Evolutionary conservation across 2,888 invertebrate genomes (phyloP), one percentile per base, ranked within the genome.

Genomic region (Campoplex capitator): DNA sequence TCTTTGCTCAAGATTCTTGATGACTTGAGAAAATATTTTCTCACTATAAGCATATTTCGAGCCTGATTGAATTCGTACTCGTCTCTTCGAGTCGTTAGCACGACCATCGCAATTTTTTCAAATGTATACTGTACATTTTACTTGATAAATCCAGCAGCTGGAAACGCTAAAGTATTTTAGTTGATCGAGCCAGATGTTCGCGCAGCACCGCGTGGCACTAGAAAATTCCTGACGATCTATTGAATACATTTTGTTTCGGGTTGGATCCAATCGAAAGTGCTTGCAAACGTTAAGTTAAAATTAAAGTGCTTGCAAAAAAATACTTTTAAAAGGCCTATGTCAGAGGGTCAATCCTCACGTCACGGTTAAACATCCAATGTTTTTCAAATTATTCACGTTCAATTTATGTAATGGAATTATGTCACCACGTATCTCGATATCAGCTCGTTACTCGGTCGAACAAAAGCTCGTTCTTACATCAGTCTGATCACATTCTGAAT

Each of bases 181-280:
- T 84, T 77, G 76, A 58, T 86, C 81, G 86, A 84, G 76, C 77
- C 80, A 84, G 77, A 74, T 81, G 68, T 81, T 81, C 81, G 80
- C 84, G 84, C 80, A 86, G 86, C 86, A 86, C 86, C 81, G 81
- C 77, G 86, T 84, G 65, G 80, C 77, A 84, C n/a, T 51, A 76
- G 81, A 84, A 81, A 62, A 56, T 68, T 77, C 38, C 86, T 62
- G 84, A 84, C 86, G 86, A 86, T 86, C 75, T 9, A 62, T 76
- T 48, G 76, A 76, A 2, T 48, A 45, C 8, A 6, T 38, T 48
- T 71, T 71, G 13, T 51, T 71, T 51, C 18, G 48, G 1, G 4
- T 23, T 38, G 13, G 32, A 71, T 65, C 76, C 18, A 48, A 48
- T 45, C 7, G 48, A 23, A 48, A 62, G 16, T 16, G 7, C 48